Base-by-base conservation (phyloP, 1,140 invertebrate genomes). In the Pogonognathellus flavescens region DNA sequence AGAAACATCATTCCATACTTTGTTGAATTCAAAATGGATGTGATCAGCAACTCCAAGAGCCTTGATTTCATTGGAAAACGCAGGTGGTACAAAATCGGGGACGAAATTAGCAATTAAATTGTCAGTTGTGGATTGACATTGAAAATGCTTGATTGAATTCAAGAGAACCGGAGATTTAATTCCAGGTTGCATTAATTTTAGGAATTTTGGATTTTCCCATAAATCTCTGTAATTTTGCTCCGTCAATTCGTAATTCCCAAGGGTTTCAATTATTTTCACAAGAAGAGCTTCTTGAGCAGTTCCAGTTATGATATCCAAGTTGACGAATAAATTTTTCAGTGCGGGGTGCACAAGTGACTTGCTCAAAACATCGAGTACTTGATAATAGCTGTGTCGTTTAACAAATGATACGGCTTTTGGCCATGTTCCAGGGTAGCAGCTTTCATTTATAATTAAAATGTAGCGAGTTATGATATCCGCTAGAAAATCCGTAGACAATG, bases 351-450 rank as follows among this genome's bases (percentile, higher is more conserved):
- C 14, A n/a, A 76, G 8, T 7, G 25, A 49, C 10, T 76, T 76
- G 11, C 70, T 76, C 16, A 76, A 50, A 49, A 76, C 18, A 6
- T 76, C 70, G 14, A 76, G 41, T 49, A 31, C 41, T 16, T 76
- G 70, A n/a, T 76, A 76, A 50, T 49, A 76, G n/a, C 70, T 76
- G n/a, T 76, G 25, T 41, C 70, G 70, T n/a, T 76, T 76, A 10
- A 76, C 70, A 50, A 18, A 76, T 9, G 70, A 76, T 11, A 76
- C 70, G 8, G 70, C 70, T 50, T 76, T 76, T n/a, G 70, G 70
- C 70, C 70, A 76, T 2, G 41, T 49, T 76, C 41, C 70, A 0
- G 70, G 70, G 10, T 76, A 76, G 41, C 25, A 31, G 0, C 7
- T 18, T n/a, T 50, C 31, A 76, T 76, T 50, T 0, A 76, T 8